Percentiles rank a stretch among this genome's conserved stretches.
phyloP scores from a whole-genome alignment of 2,888 invertebrate genomes.

The Dusona sp. region DNA sequence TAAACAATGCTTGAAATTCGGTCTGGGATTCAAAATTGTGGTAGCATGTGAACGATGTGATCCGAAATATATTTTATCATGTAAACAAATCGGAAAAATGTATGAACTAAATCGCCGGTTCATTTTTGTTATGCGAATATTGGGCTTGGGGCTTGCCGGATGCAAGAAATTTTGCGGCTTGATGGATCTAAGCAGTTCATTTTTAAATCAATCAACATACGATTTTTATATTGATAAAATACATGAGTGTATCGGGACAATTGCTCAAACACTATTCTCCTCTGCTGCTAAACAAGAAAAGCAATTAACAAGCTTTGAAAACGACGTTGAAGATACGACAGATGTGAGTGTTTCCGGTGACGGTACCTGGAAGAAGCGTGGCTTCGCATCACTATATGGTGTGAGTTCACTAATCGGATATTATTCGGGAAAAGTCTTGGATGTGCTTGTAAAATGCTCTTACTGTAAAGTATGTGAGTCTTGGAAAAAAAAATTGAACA shows the following conservation, averaged over 20 bases:
- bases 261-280: conserved; percentile 61
- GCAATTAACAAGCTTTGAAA: conserved; percentile 68
- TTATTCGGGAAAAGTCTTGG: conserved; percentile 68
- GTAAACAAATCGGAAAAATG: conserved; percentile 64
- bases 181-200: conserved; percentile 68
- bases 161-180: conserved; percentile 67
- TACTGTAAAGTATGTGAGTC: conserved; percentile 67
- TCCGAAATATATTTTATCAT: conserved; percentile 66
- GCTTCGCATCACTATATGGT: conserved; percentile 65
- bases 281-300: conserved; percentile 69
- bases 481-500: conserved; percentile 62
- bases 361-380: conserved; percentile 74
- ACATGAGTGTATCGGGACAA: conserved; percentile 57
- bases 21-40: conserved; percentile 69
- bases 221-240: conserved; percentile 65
- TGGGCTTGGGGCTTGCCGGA: conserved; percentile 69
- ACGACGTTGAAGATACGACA: conserved; percentile 69
- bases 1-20: conserved; percentile 66
- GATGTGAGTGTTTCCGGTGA: conserved; percentile 73
- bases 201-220: conserved; percentile 67
- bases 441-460: conserved; percentile 63
- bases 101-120: conserved; percentile 68
- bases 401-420: conserved; percentile 64
- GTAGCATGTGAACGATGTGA: conserved; percentile 67
- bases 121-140: conserved; percentile 70